Base-by-base conservation (phyloP, 2,888 invertebrate species). In the Antheraea assamensis region DNA sequence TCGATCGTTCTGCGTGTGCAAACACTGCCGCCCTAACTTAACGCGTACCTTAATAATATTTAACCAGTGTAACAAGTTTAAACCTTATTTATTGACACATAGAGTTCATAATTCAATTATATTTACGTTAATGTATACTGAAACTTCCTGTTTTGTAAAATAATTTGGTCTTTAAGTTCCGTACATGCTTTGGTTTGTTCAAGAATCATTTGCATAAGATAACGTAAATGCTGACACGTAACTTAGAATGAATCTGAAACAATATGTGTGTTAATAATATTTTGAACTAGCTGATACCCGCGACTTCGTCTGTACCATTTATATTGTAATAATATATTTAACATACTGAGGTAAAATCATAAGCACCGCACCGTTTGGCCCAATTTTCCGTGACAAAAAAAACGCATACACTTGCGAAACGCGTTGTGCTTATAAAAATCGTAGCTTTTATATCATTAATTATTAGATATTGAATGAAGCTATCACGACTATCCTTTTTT, bases 1-100 rank as follows among this genome's bases (percentile, higher is more conserved):
- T 94, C 94, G 94, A 94, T 94, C 92, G 92, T 82, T 86, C 85
- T 90, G 89, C 91, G 92, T 92, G 87, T 84, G 89, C 92, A 93
- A 93, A 94, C 93, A 93, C 83, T 83, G 88, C 89, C 88, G 87
- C 92, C 92, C 92, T 88, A 83, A 85, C 87, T 82, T 85, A 83
- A 80, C 85, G 83, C 80, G 79, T 87, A 64, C 61, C 61, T 64
- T 30, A 83, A 86, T 84, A 76, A 76, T 72, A 74, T 17, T 17
- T 27, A 30, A 24, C 13, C 79, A 49, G 75, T 77, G 70, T 78
- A 76, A 52, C 74, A 72, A 73, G 64, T 76, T 74, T 77, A 70
- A 71, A 71, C 74, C 78, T 75, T 82, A 77, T 78, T 61, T 4
- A 52, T 66, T 70, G 35, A 15, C 30, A 3, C 31, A 78, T 77